Percentiles rank a stretch among this genome's conserved stretches.
These are phyloP conservation scores for Phylloscopus collybita DNA, from an alignment of 2,797 vertebrate species.

Conservation along the genomic window DNA sequence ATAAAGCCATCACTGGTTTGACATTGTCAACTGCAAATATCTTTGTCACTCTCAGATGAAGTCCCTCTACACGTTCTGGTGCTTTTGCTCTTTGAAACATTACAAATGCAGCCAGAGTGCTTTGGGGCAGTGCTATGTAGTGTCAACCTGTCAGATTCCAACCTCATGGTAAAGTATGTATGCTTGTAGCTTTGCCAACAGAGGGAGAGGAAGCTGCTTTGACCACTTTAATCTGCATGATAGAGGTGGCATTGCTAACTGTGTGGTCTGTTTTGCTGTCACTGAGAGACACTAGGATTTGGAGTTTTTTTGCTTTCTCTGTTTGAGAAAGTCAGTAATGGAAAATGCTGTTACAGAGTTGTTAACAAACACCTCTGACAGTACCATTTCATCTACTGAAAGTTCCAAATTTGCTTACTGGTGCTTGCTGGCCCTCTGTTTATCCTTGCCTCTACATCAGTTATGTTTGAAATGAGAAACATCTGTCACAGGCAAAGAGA, in stretches of 20 bases:
- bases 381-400: background rate
- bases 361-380: background rate
- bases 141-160: conserved; percentile 48
- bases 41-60: background rate
- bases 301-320: background rate
- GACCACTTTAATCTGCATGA: background rate
- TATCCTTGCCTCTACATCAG: background rate
- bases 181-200: conserved; percentile 55
- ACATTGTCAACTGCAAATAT: background rate
- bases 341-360: background rate
- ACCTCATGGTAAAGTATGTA: conserved; percentile 40
- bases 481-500: background rate
- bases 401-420: background rate
- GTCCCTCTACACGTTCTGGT: background rate
- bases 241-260: conserved; percentile 20
- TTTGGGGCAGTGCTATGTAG: conserved; percentile 4
- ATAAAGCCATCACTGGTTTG: background rate
- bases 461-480: background rate
- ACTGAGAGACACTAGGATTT: background rate
- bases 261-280: conserved; percentile 47
- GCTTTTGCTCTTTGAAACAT: background rate
- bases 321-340: background rate
- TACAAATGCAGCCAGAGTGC: background rate
- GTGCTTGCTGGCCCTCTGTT: background rate
- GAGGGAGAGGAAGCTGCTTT: conserved; percentile 27